Conservation (phyloP, 2,888 invertebrate genomes). For the Resseliella maxima region DNA sequence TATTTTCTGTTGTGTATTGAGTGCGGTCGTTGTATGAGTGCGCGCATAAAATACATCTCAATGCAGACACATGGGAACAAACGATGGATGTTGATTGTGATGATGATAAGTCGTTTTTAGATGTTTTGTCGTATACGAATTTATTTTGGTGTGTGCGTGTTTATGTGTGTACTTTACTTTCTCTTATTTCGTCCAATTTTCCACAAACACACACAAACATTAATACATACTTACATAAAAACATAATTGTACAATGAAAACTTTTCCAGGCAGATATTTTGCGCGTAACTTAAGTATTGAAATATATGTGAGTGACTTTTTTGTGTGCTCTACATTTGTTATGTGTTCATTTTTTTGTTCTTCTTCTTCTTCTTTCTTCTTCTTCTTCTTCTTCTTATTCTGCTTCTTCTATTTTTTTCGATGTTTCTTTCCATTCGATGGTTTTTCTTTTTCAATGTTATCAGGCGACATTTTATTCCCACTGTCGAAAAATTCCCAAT, state of each 20-base stretch:
- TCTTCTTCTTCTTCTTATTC: not conserved
- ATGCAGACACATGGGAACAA: conserved; percentile 4
- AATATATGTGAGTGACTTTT: conserved; percentile 20
- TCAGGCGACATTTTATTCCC: not conserved
- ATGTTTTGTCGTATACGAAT: not conserved
- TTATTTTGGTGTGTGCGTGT: not conserved
- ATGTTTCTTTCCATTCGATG: not conserved
- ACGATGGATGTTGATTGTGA: not conserved
- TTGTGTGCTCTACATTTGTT: conserved; percentile 12
- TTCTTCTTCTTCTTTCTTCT: not conserved
- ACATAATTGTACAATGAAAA: not conserved
- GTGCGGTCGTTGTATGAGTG: not conserved
- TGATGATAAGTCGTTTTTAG: not conserved
- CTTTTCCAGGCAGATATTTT: conserved; percentile 14
- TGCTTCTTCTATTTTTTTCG: not conserved
- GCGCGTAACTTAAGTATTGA: not conserved
- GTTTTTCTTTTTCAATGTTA: conserved; percentile 20
- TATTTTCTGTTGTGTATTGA: not conserved
- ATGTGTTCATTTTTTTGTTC: not conserved
- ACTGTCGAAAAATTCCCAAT: not conserved
- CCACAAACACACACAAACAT: too few relatives aligned
- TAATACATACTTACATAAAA: not conserved
- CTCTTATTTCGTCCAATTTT: not conserved
- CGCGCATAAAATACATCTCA: not conserved
- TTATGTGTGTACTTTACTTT: not conserved